Conservation (phyloP, 1,140 invertebrate species). For the Ectropis grisescens region DNA sequence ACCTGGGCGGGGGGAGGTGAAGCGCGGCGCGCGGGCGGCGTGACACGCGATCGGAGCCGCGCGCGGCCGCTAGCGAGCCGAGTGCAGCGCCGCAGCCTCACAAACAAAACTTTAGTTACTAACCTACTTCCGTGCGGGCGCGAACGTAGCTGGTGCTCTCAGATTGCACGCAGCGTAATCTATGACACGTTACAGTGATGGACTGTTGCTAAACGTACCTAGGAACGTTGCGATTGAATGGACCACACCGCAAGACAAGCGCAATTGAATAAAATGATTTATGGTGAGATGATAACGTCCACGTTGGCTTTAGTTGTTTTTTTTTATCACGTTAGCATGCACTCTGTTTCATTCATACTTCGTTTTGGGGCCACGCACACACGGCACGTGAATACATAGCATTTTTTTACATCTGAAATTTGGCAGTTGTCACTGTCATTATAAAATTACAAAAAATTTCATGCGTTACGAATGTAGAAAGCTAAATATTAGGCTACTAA, state of each 20-base stretch:
- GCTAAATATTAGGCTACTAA: too few species aligned
- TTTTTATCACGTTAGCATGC: slow-evolving; percentile 43
- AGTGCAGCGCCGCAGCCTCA: slow-evolving; percentile 64
- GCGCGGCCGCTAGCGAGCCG: slow-evolving; percentile 31
- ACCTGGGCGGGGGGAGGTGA: slow-evolving; percentile 19
- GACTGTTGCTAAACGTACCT: slow-evolving; percentile 22
- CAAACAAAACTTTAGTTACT: slow-evolving; percentile 70
- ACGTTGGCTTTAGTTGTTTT: slow-evolving; percentile 47
- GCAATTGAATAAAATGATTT: slow-evolving; percentile 59
- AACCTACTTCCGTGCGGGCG: slow-evolving; percentile 69
- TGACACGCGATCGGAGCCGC: slow-evolving; percentile 27
- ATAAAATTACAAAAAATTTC: too few species aligned
- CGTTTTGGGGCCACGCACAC: slow-evolving; percentile 39
- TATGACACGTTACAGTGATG: slow-evolving; percentile 54
- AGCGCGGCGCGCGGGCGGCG: slow-evolving; percentile 13
- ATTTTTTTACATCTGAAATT: too few species aligned
- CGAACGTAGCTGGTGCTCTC: slow-evolving; percentile 38
- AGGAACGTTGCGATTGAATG: slow-evolving; percentile 32
- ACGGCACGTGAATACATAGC: too few species aligned
- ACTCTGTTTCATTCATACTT: slow-evolving; percentile 32
- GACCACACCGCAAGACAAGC: slow-evolving; percentile 36
- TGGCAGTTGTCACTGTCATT: too few species aligned
- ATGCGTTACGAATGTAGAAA: too few species aligned
- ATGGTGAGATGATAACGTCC: slow-evolving; percentile 60
- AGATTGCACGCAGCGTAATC: slow-evolving; percentile 19